Percentiles rank a stretch among this genome's conserved stretches.
phyloP scores from a whole-genome alignment of 2,797 vertebrate species.

The Phrynocephalus vlangalii region DNA sequence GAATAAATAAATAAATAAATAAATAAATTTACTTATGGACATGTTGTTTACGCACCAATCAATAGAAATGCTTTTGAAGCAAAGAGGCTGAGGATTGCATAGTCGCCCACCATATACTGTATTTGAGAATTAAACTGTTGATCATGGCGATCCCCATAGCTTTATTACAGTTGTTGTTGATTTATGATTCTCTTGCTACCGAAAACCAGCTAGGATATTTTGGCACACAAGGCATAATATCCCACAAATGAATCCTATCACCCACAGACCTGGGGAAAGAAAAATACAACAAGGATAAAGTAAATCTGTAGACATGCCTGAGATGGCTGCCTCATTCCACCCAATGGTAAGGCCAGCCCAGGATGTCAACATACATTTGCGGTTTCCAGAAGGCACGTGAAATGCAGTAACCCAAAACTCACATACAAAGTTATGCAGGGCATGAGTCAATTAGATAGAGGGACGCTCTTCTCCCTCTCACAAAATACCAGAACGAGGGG shows the following conservation, averaged over 20 bases:
- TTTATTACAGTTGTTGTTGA: no score
- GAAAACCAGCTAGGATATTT: not conserved
- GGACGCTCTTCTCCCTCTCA: no score
- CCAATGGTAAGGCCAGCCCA: no score
- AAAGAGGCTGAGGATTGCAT: not conserved
- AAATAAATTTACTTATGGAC: no score
- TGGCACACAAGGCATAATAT: not conserved
- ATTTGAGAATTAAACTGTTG: not conserved
- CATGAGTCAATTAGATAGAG: no score
- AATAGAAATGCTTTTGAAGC: not conserved
- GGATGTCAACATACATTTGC: not conserved
- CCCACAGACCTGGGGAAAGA: not conserved
- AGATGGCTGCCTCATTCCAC: no score
- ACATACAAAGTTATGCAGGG: no score
- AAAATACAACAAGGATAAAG: not conserved
- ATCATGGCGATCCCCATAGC: no score
- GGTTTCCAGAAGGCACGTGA: not conserved
- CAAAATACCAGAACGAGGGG: no score
- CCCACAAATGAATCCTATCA: not conserved
- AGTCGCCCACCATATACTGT: not conserved
- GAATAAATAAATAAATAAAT: no score
- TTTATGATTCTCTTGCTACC: not conserved
- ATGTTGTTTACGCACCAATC: no score
- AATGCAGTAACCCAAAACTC: not conserved
- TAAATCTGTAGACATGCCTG: not conserved